Evolutionary conservation across 2,113 vertebrate genomes (phyloP), one percentile per base, ranked within the genome.

Genomic region (Eulemur macaco): DNA sequence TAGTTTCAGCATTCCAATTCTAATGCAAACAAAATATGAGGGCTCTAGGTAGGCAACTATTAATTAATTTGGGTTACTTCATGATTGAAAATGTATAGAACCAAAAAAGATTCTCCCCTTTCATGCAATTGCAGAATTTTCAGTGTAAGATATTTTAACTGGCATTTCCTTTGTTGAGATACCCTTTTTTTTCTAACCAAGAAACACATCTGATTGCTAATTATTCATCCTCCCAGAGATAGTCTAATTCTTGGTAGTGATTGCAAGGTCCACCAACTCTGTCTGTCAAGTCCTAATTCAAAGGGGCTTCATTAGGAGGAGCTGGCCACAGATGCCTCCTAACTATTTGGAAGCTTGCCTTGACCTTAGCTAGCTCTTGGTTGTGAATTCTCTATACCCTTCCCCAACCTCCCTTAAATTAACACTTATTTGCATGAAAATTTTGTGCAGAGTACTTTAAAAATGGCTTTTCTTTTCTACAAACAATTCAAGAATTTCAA

Each of bases 401-500:
- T 90, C 64, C 21, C 42, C 91, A 54, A 80, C 5, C 15, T 8
- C 12, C 73, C 21, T 84, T 80, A 77, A 64, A 52, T n/a, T 60
- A 95, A 54, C 69, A 77, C 4, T 64, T 92, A 14, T 39, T 63
- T 94, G 45, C 92, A 76, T 64, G 69, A 96, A 95, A 86, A 12
- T 42, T 81, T n/a, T 56, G 21, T 23, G 12, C 37, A 77, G 63
- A 91, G 18, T 37, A 81, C 31, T 94, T 84, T 56, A 29, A 60
- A 95, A 95, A 88, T 54, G 39, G 4, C n/a, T 66, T 66, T 34
- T 97, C 86, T 86, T 77, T 82, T 58, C 85, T 89, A 64, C 29
- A 77, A 23, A 63, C 25, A 64, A 83, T 54, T 54, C 12, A 58
- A 86, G 69, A 78, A 66, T 54, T 47, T 47, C 25, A 45, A 8